Evolutionary conservation across 1,140 invertebrate species (phyloP).

Genomic region (Drosophila ficusphila): DNA sequence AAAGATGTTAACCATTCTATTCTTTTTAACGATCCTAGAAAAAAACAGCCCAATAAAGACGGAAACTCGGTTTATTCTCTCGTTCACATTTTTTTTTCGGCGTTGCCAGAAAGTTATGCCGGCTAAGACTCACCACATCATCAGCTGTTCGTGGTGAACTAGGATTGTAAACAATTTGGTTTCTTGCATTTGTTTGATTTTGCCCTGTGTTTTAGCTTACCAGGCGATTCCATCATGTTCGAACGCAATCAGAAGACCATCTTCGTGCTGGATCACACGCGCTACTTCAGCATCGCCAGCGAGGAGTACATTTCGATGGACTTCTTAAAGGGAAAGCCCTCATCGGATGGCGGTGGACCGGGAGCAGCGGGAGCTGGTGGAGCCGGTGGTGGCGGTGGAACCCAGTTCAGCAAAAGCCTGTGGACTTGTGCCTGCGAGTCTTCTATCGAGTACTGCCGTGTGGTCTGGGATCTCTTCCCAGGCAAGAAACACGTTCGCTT

Average conservation of each 20-base stretch:
- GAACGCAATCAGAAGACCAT: slow-evolving; percentile 95
- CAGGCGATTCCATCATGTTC: slow-evolving; percentile 52
- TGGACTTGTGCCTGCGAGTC: slow-evolving; percentile 98
- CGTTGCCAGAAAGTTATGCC: background rate
- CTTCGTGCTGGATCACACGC: slow-evolving; percentile 96
- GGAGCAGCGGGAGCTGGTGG: slow-evolving; percentile 2
- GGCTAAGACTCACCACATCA: background rate
- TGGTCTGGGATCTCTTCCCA: slow-evolving; percentile 98
- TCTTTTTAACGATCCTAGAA: no score
- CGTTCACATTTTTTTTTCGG: background rate
- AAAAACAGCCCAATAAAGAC: no score
- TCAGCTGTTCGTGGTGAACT: background rate
- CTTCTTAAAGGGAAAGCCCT: slow-evolving; percentile 88
- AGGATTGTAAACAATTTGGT: slow-evolving; percentile 14
- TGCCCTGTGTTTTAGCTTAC: background rate
- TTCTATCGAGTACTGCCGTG: slow-evolving; percentile 96
- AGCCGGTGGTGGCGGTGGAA: slow-evolving; percentile 7
- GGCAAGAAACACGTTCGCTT: slow-evolving; percentile 93
- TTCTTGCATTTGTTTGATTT: background rate
- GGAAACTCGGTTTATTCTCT: no score
- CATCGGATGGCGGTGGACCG: background rate
- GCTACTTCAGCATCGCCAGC: slow-evolving; percentile 94
- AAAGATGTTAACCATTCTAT: no score
- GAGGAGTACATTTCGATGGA: slow-evolving; percentile 96
- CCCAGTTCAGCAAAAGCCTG: slow-evolving; percentile 89